Percentiles rank a stretch among this genome's conserved stretches.
Conservation (phyloP, 2,888 invertebrate genomes). For the Patella ulyssiponensis region DNA sequence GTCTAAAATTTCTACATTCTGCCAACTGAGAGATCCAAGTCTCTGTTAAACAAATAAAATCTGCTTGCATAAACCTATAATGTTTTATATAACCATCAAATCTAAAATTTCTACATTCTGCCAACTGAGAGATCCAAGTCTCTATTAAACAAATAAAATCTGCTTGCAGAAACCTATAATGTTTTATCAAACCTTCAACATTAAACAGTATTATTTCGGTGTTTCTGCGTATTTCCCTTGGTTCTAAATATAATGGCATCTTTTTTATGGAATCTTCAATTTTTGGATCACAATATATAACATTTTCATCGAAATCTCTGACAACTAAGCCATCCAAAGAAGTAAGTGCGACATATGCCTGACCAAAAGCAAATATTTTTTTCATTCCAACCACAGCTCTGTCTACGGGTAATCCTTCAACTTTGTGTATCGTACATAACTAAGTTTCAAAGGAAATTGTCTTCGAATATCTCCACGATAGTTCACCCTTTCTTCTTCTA, state of each 20-base stretch:
- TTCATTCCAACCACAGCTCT: slow-evolving; percentile 11
- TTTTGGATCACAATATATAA: not conserved
- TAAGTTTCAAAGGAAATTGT: slow-evolving; percentile 22
- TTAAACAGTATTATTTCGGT: not conserved
- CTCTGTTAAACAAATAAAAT: too few species aligned
- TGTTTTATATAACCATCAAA: too few species aligned
- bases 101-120: too few species aligned
- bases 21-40: too few species aligned
- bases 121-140: not conserved
- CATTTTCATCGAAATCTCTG: not conserved
- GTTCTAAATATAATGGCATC: not conserved
- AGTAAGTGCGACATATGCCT: not conserved
- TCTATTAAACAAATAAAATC: too few species aligned
- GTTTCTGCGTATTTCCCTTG: not conserved
- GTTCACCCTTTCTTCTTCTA: slow-evolving; percentile 13
- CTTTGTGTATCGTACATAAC: not conserved
- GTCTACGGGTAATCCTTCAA: not conserved
- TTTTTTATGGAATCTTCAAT: not conserved
- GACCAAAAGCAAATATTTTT: too few species aligned
- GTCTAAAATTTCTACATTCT: too few species aligned
- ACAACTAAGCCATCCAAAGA: not conserved
- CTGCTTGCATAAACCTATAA: too few species aligned
- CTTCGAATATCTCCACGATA: slow-evolving; percentile 10
- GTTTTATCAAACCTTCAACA: not conserved
- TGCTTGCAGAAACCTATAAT: not conserved